These are phyloP conservation scores for Lasioglossum malachurum DNA, from an alignment of 2,888 invertebrate genomes.

Conservation along the genomic window DNA sequence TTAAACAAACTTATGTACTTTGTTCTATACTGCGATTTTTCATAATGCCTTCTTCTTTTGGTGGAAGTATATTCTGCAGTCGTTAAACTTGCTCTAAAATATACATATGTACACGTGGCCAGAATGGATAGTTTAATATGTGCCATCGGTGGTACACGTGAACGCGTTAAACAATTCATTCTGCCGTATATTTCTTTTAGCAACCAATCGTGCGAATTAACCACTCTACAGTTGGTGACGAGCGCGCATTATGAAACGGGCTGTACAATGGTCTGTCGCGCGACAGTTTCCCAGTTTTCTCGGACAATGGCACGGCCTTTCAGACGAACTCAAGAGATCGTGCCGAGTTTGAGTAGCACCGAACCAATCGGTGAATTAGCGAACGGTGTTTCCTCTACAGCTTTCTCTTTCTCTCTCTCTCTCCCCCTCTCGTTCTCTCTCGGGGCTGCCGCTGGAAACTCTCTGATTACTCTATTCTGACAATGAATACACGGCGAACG, in stretches of 20 bases:
- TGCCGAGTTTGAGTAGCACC: background rate
- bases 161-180: background rate
- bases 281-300: background rate
- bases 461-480: slow-evolving; percentile 55
- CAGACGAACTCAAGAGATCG: slow-evolving; percentile 12
- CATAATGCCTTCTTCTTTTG: no score
- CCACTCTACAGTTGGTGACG: background rate
- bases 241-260: background rate
- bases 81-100: no score
- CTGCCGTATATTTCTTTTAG: background rate
- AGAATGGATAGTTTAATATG: no score
- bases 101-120: no score
- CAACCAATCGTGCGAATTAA: background rate
- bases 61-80: no score
- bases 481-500: slow-evolving; percentile 53
- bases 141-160: no score
- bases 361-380: slow-evolving; percentile 36
- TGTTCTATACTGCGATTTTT: no score
- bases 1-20: no score
- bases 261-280: background rate
- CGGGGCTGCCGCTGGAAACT: slow-evolving; percentile 43
- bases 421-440: background rate
- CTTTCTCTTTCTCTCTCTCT: background rate
- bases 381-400: slow-evolving; percentile 5
- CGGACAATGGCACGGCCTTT: background rate